phyloP scores from a whole-genome alignment of 2,113 vertebrate genomes.

The Sprattus sprattus region DNA sequence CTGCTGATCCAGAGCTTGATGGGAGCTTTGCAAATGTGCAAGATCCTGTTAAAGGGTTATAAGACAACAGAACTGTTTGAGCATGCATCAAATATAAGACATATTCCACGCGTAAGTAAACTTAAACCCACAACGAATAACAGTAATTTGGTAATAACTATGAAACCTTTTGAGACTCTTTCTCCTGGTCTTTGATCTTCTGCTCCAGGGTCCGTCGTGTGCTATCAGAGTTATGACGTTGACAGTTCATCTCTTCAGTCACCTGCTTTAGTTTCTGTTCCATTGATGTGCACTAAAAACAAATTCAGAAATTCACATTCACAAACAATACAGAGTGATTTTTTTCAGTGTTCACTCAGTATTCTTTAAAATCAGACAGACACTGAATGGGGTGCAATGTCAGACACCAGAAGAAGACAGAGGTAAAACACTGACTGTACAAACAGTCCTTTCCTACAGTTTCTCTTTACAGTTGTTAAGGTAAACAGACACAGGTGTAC shows the following conservation, averaged over 20 bases:
- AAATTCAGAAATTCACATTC: constrained; percentile 3
- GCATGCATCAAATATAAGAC: not conserved
- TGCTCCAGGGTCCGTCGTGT: constrained; percentile 77
- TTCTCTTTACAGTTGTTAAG: too few relatives aligned
- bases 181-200: constrained; percentile 85
- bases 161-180: constrained; percentile 80
- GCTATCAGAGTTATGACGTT: constrained; percentile 87
- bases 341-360: not conserved
- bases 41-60: constrained; percentile 71
- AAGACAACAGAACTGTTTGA: not conserved
- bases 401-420: too few relatives aligned
- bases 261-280: constrained; percentile 87
- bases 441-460: too few relatives aligned
- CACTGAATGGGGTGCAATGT: too few relatives aligned
- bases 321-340: not conserved
- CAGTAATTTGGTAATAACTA: not conserved
- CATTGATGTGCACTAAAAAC: constrained; percentile 67
- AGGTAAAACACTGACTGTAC: too few relatives aligned
- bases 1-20: constrained; percentile 79
- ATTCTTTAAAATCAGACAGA: not conserved
- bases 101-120: not conserved
- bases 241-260: constrained; percentile 85
- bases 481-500: too few relatives aligned
- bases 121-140: not conserved
- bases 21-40: constrained; percentile 72